These are phyloP conservation scores for Crenichthys baileyi DNA, from an alignment of 2,797 vertebrate species.

Conservation along the genomic window DNA sequence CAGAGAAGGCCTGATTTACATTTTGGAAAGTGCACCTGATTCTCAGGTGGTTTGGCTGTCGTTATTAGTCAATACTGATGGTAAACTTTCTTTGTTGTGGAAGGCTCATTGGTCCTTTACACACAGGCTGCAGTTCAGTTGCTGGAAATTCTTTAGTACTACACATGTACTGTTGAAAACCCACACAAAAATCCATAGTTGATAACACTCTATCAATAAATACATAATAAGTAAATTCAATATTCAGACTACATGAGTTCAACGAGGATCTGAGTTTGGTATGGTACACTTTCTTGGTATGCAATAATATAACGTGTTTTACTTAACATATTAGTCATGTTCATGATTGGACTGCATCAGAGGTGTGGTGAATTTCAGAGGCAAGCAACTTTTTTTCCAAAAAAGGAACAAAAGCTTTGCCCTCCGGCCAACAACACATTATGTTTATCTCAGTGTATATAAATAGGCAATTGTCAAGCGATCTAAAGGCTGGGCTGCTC, in stretches of 20 bases:
- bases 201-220: not conserved
- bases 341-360: slow-evolving; percentile 51
- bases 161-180: slow-evolving; percentile 20
- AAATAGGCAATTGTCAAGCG: slow-evolving; percentile 74
- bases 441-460: slow-evolving; percentile 62
- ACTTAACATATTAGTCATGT: slow-evolving; percentile 51
- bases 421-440: slow-evolving; percentile 70
- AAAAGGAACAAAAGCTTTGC: slow-evolving; percentile 53
- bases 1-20: slow-evolving; percentile 77
- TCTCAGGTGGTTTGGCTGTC: slow-evolving; percentile 72
- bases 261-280: slow-evolving; percentile 27
- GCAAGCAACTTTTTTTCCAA: slow-evolving; percentile 41
- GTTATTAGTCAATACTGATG: slow-evolving; percentile 80
- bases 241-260: slow-evolving; percentile 10
- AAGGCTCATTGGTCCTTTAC: slow-evolving; percentile 62
- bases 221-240: not conserved
- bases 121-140: slow-evolving; percentile 31
- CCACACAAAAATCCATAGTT: slow-evolving; percentile 18
- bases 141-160: slow-evolving; percentile 17
- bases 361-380: slow-evolving; percentile 61
- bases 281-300: slow-evolving; percentile 28
- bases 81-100: slow-evolving; percentile 82
- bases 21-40: slow-evolving; percentile 83
- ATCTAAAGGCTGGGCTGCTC: no score
- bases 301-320: slow-evolving; percentile 20